Conservation (phyloP, 2,888 invertebrate genomes). For the Tinea trinotella region DNA sequence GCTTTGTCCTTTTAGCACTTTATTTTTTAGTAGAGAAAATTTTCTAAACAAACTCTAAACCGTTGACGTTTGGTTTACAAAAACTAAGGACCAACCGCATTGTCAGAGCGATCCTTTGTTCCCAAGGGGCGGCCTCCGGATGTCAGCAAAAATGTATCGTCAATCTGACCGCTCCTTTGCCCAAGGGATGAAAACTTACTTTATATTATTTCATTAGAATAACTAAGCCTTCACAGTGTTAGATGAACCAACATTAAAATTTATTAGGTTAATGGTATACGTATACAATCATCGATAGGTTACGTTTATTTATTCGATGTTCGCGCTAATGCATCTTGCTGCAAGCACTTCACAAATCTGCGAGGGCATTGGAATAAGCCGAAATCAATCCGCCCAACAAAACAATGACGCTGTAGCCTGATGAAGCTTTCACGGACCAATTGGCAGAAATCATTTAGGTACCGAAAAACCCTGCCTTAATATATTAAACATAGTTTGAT, state of each 20-base stretch:
- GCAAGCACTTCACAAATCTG: background rate
- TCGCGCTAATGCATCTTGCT: background rate
- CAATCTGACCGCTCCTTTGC: constrained; percentile 27
- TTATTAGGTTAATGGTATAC: background rate
- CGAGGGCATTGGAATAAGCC: background rate
- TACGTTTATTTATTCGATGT: background rate
- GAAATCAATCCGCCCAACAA: background rate
- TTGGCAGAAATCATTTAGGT: too few relatives aligned
- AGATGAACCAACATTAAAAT: background rate
- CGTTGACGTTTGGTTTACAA: constrained; percentile 26
- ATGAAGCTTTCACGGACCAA: background rate
- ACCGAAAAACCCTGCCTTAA: too few relatives aligned
- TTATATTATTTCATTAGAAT: background rate
- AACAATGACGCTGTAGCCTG: background rate
- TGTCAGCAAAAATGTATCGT: constrained; percentile 37
- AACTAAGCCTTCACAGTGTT: background rate
- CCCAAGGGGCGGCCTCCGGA: constrained; percentile 25
- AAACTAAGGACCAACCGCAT: constrained; percentile 32
- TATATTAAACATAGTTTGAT: too few relatives aligned
- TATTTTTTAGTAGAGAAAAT: constrained; percentile 21
- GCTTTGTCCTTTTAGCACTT: constrained; percentile 19
- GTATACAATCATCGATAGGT: background rate
- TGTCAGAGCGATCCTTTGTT: constrained; percentile 35
- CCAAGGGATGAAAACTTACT: constrained; percentile 24
- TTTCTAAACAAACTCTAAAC: constrained; percentile 22